Percentiles rank a stretch among this genome's conserved stretches.
Conservation (phyloP, 2,113 vertebrate genomes). For the Phyllopteryx taeniolatus region DNA sequence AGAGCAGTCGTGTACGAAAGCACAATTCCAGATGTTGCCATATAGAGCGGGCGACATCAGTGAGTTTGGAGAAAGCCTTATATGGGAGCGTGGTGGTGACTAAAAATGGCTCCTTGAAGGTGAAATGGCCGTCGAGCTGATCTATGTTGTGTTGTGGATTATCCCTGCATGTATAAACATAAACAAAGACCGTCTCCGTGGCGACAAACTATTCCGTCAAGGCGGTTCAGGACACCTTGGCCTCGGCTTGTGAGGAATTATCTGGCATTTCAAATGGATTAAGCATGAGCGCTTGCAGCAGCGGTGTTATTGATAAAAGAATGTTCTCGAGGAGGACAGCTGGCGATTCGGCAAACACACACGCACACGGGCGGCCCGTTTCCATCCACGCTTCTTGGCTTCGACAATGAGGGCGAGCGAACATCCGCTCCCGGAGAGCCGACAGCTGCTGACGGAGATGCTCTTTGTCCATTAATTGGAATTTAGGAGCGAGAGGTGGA, state of each 20-base stretch:
- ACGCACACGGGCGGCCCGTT: slow-evolving; percentile 14
- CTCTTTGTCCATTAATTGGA: slow-evolving; percentile 3
- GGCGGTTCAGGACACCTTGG: slow-evolving; percentile 41
- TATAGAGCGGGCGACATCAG: slow-evolving; percentile 26
- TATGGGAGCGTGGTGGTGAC: too few species aligned
- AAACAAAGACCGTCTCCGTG: slow-evolving; percentile 26
- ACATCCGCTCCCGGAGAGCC: slow-evolving; percentile 23
- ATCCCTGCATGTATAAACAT: neutral
- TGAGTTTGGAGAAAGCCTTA: neutral
- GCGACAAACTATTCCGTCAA: slow-evolving; percentile 45
- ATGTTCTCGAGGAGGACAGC: slow-evolving; percentile 11
- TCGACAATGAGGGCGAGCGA: slow-evolving; percentile 21
- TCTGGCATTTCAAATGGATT: slow-evolving; percentile 35
- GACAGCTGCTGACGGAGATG: slow-evolving; percentile 41
- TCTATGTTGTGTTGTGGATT: slow-evolving; percentile 12
- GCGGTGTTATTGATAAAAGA: slow-evolving; percentile 21
- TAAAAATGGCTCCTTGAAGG: slow-evolving; percentile 4
- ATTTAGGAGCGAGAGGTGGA: slow-evolving; percentile 3
- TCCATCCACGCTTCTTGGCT: slow-evolving; percentile 33
- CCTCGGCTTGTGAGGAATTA: slow-evolving; percentile 25
- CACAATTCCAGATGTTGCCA: slow-evolving; percentile 53
- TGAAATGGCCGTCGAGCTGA: slow-evolving; percentile 15
- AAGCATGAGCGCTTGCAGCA: slow-evolving; percentile 27
- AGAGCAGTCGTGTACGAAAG: slow-evolving; percentile 40
- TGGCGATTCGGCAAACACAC: slow-evolving; percentile 5